These are phyloP conservation scores for Gallirallus australis DNA, from an alignment of 2,797 vertebrate genomes.

Conservation along the genomic window DNA sequence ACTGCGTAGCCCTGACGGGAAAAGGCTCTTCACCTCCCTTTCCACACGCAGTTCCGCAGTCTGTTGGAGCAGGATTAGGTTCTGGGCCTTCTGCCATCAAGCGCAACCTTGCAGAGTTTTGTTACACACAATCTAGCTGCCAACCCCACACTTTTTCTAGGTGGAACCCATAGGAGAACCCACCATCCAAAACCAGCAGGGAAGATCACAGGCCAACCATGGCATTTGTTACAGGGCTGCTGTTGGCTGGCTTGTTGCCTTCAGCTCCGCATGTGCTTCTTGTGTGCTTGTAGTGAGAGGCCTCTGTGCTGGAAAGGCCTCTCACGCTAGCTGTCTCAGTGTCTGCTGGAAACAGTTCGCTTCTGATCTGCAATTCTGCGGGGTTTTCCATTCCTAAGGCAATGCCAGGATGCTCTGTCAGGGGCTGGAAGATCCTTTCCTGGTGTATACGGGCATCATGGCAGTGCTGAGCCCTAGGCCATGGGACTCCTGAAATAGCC, in stretches of 20 bases:
- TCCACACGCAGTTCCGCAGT: neutral
- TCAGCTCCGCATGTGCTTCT: neutral
- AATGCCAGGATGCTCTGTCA: neutral
- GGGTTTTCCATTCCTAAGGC: neutral
- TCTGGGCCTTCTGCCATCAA: neutral
- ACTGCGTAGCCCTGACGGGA: neutral
- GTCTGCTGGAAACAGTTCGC: neutral
- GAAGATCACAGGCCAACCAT: neutral
- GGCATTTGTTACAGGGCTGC: neutral
- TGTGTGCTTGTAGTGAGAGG: neutral
- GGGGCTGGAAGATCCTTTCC: neutral
- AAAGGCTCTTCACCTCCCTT: neutral
- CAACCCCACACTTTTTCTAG: neutral
- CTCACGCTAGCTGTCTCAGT: neutral
- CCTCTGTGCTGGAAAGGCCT: neutral
- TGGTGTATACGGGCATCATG: rapidly evolving
- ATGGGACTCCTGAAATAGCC: neutral
- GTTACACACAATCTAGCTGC: neutral
- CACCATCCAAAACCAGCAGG: neutral
- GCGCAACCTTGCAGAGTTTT: neutral
- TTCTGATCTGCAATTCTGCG: neutral
- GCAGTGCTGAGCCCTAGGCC: neutral
- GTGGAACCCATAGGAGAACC: neutral
- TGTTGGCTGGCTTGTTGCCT: neutral
- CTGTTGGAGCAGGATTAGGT: neutral